These are phyloP conservation scores for Heliothis virescens DNA, from an alignment of 1,140 invertebrate species.

Conservation along the genomic window DNA sequence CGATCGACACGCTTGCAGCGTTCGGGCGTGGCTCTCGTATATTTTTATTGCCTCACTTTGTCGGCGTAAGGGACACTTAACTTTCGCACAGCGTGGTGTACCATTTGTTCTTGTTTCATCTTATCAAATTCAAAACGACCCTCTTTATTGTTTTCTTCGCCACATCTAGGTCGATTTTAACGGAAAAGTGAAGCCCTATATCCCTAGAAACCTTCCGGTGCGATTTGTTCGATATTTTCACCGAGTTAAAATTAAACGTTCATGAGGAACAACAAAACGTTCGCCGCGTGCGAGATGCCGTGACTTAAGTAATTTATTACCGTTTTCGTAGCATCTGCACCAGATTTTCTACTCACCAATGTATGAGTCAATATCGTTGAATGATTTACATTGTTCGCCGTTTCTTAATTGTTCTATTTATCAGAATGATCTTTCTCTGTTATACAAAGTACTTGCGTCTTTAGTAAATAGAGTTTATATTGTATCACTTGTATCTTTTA, in stretches of 20 bases:
- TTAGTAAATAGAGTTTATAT: constrained; percentile 44
- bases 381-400: constrained; percentile 65
- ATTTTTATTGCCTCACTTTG: constrained; percentile 75
- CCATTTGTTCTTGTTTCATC: constrained; percentile 60
- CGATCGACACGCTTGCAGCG: constrained; percentile 67
- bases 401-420: constrained; percentile 50
- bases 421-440: constrained; percentile 22
- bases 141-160: constrained; percentile 35
- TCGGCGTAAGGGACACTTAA: constrained; percentile 64
- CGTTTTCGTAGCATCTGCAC: constrained; percentile 67
- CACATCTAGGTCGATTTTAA: constrained; percentile 5
- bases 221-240: constrained; percentile 31
- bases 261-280: constrained; percentile 53
- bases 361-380: constrained; percentile 68
- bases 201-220: not conserved
- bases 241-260: constrained; percentile 55
- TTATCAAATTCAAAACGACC: constrained; percentile 47
- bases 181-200: not conserved
- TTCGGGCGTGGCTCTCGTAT: constrained; percentile 65
- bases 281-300: constrained; percentile 40
- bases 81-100: constrained; percentile 61
- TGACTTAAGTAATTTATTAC: constrained; percentile 70
- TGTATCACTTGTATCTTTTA: constrained; percentile 18
- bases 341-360: constrained; percentile 64
- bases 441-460: not conserved